Evolutionary conservation across 1,140 invertebrate genomes (phyloP).

Genomic region (Ips typographus): DNA sequence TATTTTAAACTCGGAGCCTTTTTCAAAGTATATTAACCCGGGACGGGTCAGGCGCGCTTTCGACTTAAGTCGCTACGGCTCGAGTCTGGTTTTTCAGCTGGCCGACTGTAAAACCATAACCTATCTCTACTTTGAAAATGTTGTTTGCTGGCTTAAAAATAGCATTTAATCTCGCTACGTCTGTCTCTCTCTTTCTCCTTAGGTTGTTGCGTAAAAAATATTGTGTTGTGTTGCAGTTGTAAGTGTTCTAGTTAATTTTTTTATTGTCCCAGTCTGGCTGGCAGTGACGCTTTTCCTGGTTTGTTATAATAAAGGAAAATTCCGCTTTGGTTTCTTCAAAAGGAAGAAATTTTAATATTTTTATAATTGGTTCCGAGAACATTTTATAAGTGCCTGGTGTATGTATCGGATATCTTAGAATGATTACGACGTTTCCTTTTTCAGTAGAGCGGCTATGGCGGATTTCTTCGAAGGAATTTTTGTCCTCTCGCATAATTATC

Average conservation of each 20-base stretch:
- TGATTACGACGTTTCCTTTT: constrained; percentile 7
- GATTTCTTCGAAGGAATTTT: constrained; percentile 12
- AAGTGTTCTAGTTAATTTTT: no score
- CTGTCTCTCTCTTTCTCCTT: background rate
- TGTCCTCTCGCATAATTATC: constrained; percentile 5
- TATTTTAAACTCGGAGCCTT: constrained; percentile 49
- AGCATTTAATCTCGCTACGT: constrained; percentile 46
- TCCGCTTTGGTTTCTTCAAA: background rate
- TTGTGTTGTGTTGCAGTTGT: background rate
- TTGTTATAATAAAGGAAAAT: no score
- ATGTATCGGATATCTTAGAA: constrained; percentile 10
- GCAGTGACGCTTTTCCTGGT: no score
- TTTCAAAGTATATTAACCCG: constrained; percentile 50
- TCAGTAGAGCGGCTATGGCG: background rate
- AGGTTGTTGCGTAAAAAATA: constrained; percentile 36
- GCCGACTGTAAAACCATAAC: constrained; percentile 47
- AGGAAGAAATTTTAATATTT: constrained; percentile 20
- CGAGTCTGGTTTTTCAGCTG: constrained; percentile 27
- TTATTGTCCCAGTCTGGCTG: no score
- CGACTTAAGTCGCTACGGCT: constrained; percentile 29
- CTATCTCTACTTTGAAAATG: constrained; percentile 49
- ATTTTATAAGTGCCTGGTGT: constrained; percentile 9
- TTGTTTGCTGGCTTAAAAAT: constrained; percentile 49
- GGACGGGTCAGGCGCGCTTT: constrained; percentile 28
- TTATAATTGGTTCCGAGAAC: constrained; percentile 19